These are phyloP conservation scores for Tribolium freemani DNA, from an alignment of 2,888 invertebrate genomes.

Conservation along the genomic window DNA sequence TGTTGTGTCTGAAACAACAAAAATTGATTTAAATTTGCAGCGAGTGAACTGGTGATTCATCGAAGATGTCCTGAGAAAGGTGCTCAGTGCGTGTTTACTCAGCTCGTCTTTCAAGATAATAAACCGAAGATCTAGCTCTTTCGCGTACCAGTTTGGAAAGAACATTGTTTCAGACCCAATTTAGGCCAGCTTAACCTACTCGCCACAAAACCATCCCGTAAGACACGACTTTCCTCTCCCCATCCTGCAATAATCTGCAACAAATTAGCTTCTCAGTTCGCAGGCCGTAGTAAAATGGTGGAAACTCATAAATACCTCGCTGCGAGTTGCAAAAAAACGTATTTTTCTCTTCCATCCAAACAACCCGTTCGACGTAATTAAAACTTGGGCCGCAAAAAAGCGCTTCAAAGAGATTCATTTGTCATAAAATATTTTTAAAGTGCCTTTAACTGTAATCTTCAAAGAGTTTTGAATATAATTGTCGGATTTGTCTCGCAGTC, in stretches of 20 bases:
- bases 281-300: not conserved
- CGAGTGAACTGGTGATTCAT: too few species aligned
- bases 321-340: constrained; percentile 8
- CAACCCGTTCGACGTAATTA: constrained; percentile 27
- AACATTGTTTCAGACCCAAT: constrained; percentile 20
- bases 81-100: constrained; percentile 1
- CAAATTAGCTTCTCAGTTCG: constrained; percentile 9
- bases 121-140: constrained; percentile 16
- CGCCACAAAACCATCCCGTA: not conserved
- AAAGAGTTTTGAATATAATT: constrained; percentile 11
- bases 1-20: too few species aligned
- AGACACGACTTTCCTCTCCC: constrained; percentile 4
- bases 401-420: constrained; percentile 31
- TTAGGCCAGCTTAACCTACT: not conserved
- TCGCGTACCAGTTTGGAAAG: not conserved
- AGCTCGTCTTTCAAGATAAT: constrained; percentile 12
- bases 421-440: constrained; percentile 34
- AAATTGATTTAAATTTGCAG: too few species aligned
- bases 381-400: constrained; percentile 21
- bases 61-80: not conserved
- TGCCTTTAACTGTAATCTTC: constrained; percentile 30
- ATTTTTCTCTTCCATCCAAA: constrained; percentile 15
- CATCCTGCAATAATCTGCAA: constrained; percentile 15
- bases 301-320: constrained; percentile 7
- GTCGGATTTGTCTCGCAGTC: constrained; percentile 17